Evolutionary conservation across 2,888 invertebrate species (phyloP), one percentile per base, ranked within the genome.

Genomic region (Spialia ferax): DNA sequence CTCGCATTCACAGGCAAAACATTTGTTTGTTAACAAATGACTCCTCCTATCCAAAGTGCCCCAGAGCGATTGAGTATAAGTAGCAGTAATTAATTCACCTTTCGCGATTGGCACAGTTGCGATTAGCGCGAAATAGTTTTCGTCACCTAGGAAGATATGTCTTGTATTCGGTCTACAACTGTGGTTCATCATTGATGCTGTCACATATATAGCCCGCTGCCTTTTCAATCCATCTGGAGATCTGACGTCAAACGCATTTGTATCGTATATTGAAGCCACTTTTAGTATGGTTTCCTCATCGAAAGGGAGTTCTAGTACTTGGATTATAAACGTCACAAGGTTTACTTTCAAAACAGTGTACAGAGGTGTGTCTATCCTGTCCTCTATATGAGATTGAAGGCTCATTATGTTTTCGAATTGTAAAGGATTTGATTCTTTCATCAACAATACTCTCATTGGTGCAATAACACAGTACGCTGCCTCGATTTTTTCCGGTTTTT

Each of bases 111-210:
- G 94, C 48, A 94, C 89, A 8, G 96, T 95, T 15, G 97, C 96
- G 75, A 95, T 92, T 23, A 97, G 87, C 1, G 95, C 91, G 59
- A 97, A 93, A 77, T 94, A 88, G 82, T 94, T 93, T 56, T 95
- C 94, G 13, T 95, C 94, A 63, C 95, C 95, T 50, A 93, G 75
- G 76, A 96, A 96, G 38, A 95, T 91, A 79, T 97, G 97, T 59
- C 95, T 94, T 0, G 96, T 96, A 79, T 97, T 97, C 23, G 97
- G 95, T 70, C 90, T 94, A 80, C 97, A 97, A 76, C 95, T 95
- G 79, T 97, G 97, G 62, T 96, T 94, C 84, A 97, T 94, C 94
- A 97, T 95, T 6, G 96, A 94, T 0, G 95, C 95, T 63, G 94
- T 94, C 0, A 95, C 93, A 81, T 95, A 97, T 68, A 97, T 83